A percentile compares a stretch with the other conserved stretches of the same genome.
Evolutionary conservation across 1,140 invertebrate species (phyloP).

Genomic region (Probaryconus sp.): DNA sequence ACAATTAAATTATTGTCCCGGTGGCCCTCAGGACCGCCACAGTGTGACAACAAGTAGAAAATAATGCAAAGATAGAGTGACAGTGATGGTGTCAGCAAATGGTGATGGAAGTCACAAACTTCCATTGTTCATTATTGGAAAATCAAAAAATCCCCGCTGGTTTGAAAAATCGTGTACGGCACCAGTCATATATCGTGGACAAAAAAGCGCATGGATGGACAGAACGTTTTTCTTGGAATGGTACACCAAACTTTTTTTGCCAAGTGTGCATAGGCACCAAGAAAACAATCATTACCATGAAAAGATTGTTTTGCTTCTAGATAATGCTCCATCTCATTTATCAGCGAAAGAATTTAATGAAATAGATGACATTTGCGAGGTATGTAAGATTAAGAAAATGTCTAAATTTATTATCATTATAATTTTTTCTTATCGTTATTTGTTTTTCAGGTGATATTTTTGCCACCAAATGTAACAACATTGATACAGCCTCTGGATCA

Average conservation of each 20-base stretch:
- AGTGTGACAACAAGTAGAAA: no score
- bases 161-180: conserved; percentile 61
- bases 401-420: no score
- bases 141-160: conserved; percentile 62
- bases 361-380: no score
- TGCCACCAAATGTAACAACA: no score
- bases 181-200: conserved; percentile 60
- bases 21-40: no score
- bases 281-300: no score
- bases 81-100: conserved; percentile 61
- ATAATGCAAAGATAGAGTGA: conserved; percentile 60
- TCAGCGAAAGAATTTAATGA: no score
- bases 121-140: conserved; percentile 61
- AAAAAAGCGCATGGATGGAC: conserved; percentile 70
- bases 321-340: no score
- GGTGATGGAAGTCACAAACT: conserved; percentile 61
- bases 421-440: no score
- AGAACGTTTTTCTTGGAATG: conserved; percentile 64
- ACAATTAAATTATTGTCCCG: no score
- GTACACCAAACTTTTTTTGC: conserved; percentile 65
- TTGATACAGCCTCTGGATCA: background rate
- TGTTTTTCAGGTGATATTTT: background rate
- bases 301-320: no score
- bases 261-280: conserved; percentile 31
- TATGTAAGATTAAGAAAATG: no score